phyloP scores from a whole-genome alignment of 35 echinoderm and acorn worm species.

The Anneissia japonica region DNA sequence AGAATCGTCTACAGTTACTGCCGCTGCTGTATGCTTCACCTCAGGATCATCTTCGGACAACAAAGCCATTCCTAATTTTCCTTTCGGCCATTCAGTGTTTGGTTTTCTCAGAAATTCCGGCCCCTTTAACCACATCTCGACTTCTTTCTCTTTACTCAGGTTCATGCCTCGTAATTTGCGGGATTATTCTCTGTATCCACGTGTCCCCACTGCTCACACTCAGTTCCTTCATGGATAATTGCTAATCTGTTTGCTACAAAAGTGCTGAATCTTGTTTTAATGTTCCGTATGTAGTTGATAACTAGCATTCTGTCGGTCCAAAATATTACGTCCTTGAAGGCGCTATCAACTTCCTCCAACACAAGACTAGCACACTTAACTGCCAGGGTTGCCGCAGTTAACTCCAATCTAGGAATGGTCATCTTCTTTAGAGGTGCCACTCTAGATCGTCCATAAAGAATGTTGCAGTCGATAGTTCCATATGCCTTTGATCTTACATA shows the following conservation, averaged over 20 bases:
- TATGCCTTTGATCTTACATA: constrained; percentile 27
- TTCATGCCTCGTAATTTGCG: constrained; percentile 36
- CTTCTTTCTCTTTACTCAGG: background rate
- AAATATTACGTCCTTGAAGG: constrained; percentile 17
- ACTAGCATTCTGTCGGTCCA: constrained; percentile 69
- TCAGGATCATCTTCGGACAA: background rate
- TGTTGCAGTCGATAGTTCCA: background rate
- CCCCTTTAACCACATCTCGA: background rate
- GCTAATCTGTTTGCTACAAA: constrained; percentile 39
- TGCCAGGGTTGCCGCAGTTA: constrained; percentile 47
- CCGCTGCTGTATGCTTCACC: background rate
- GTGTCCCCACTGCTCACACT: constrained; percentile 37
- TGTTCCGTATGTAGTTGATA: constrained; percentile 53
- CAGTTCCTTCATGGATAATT: constrained; percentile 24
- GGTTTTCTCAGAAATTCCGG: background rate
- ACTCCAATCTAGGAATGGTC: constrained; percentile 63
- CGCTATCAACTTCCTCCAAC: constrained; percentile 29
- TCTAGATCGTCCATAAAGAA: constrained; percentile 41
- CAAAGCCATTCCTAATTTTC: background rate
- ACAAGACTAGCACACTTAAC: constrained; percentile 24
- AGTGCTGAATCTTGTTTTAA: constrained; percentile 14
- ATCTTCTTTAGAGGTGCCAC: constrained; percentile 50
- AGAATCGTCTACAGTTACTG: background rate
- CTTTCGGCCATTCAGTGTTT: background rate
- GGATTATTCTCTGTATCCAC: constrained; percentile 32